These are phyloP conservation scores for Idaea aversata DNA, from an alignment of 2,888 invertebrate genomes.

Conservation along the genomic window DNA sequence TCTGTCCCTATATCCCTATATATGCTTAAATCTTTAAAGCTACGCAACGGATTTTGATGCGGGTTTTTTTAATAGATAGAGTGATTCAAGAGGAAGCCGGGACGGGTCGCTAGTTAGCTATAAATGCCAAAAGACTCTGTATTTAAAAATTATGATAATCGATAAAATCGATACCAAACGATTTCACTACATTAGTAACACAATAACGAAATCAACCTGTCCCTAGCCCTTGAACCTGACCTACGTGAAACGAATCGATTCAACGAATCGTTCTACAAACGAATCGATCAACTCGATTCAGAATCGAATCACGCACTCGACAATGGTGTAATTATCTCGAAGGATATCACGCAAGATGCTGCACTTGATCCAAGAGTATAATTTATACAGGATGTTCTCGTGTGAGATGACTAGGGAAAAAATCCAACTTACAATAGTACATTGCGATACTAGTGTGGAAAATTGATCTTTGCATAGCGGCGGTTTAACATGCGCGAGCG, in stretches of 20 bases:
- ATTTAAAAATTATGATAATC: not conserved
- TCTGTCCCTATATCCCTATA: too few relatives aligned
- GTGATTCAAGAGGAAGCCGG: too few relatives aligned
- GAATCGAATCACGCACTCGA: conserved; percentile 25
- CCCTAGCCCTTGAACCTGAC: conserved; percentile 10
- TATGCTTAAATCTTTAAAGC: too few relatives aligned
- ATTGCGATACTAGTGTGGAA: too few relatives aligned
- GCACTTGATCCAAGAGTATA: conserved; percentile 3
- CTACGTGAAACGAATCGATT: not conserved
- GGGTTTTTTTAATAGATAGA: too few relatives aligned
- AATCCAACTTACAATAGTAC: not conserved
- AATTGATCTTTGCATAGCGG: too few relatives aligned
- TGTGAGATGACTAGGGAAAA: not conserved
- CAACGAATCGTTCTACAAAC: conserved; percentile 3
- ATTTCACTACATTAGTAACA: not conserved
- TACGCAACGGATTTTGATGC: too few relatives aligned
- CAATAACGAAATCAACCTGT: conserved; percentile 9
- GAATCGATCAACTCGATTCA: conserved; percentile 20
- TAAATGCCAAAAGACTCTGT: not conserved
- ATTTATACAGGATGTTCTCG: not conserved
- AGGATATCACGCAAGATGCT: conserved; percentile 35
- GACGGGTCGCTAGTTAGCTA: too few relatives aligned
- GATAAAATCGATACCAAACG: not conserved
- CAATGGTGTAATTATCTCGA: conserved; percentile 57
- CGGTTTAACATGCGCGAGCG: too few relatives aligned